A percentile compares a stretch with the other conserved stretches of the same genome.
These are phyloP conservation scores for Geotrypetes seraphini DNA, from an alignment of 2,797 vertebrate genomes.

Conservation along the genomic window DNA sequence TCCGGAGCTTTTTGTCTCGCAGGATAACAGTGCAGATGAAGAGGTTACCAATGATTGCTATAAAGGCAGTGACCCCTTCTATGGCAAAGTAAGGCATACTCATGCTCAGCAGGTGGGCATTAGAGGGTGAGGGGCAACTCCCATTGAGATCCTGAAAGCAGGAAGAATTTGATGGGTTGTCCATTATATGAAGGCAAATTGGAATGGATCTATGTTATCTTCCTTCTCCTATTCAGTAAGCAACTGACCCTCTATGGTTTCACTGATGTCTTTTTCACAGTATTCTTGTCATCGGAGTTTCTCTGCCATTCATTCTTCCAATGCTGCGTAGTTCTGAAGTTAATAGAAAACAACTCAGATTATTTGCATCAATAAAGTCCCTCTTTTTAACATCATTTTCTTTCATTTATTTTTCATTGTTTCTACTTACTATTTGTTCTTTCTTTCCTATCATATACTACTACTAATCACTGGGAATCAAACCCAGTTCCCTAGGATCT, in stretches of 20 bases:
- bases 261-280: too few relatives aligned
- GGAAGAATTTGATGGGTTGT: neutral
- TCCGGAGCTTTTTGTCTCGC: constrained; percentile 10
- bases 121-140: neutral
- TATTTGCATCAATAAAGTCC: too few relatives aligned
- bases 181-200: neutral
- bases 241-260: neutral
- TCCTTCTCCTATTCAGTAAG: neutral
- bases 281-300: too few relatives aligned
- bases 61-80: neutral
- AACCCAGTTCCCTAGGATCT: too few relatives aligned
- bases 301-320: too few relatives aligned
- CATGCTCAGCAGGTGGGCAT: neutral
- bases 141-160: neutral
- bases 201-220: neutral
- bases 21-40: constrained; percentile 17
- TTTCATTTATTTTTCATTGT: too few relatives aligned
- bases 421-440: too few relatives aligned
- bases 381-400: too few relatives aligned
- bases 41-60: constrained; percentile 17
- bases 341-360: too few relatives aligned
- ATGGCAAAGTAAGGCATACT: constrained; percentile 11
- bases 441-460: too few relatives aligned
- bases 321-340: too few relatives aligned
- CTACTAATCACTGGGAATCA: too few relatives aligned